Evolutionary conservation across 92 coral and sea anemone genomes (phyloP).

Genomic region (Epizoanthus rinbou): DNA sequence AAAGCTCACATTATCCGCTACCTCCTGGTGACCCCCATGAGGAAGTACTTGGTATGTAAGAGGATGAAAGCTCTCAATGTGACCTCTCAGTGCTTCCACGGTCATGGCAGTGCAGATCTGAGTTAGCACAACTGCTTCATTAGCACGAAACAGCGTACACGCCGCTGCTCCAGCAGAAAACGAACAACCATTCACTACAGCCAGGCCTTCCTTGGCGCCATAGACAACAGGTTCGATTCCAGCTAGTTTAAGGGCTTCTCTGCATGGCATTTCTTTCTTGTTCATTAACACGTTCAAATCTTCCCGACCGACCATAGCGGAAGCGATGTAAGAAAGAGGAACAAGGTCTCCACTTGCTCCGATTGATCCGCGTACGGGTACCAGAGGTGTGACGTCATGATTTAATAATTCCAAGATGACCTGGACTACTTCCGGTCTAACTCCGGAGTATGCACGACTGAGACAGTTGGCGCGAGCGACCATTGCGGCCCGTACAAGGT

Average conservation of each 20-base stretch:
- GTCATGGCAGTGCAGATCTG: constrained; percentile 44
- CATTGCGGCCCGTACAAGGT: constrained; percentile 46
- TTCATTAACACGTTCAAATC: constrained; percentile 35
- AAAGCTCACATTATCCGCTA: constrained; percentile 36
- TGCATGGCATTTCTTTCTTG: constrained; percentile 34
- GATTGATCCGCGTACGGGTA: constrained; percentile 51
- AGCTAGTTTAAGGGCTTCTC: constrained; percentile 43
- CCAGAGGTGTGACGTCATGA: constrained; percentile 45
- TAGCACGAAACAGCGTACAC: constrained; percentile 39
- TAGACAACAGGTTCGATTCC: constrained; percentile 43
- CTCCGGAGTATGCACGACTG: constrained; percentile 50
- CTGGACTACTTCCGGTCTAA: constrained; percentile 37
- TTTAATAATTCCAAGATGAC: constrained; percentile 38
- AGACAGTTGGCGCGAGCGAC: constrained; percentile 54
- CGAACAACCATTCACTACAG: constrained; percentile 42
- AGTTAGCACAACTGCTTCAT: constrained; percentile 48
- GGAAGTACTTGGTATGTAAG: constrained; percentile 38
- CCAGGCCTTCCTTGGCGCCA: constrained; percentile 47
- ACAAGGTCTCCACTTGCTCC: constrained; percentile 61
- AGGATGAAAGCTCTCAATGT: constrained; percentile 51
- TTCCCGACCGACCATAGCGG: constrained; percentile 44
- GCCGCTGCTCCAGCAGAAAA: constrained; percentile 45
- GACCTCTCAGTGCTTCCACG: constrained; percentile 49
- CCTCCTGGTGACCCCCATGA: constrained; percentile 51
- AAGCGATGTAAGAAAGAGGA: constrained; percentile 54